phyloP scores from a whole-genome alignment of 2,888 invertebrate species.

The Herminia tarsipennalis region DNA sequence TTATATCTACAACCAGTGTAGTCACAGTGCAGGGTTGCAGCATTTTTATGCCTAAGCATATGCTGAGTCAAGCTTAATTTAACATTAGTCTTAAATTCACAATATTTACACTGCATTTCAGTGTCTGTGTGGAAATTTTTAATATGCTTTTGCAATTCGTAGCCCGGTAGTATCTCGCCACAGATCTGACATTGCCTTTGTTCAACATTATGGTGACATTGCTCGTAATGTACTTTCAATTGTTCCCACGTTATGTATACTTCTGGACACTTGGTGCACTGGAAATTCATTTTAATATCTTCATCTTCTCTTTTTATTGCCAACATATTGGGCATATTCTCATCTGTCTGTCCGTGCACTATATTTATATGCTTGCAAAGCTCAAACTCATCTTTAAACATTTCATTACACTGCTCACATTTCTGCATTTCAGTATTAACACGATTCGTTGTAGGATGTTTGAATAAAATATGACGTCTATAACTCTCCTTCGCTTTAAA shows the following conservation, averaged over 20 bases:
- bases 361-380: constrained; percentile 69
- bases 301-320: constrained; percentile 64
- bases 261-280: constrained; percentile 73
- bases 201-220: constrained; percentile 58
- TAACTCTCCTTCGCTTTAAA: constrained; percentile 78
- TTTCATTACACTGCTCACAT: constrained; percentile 68
- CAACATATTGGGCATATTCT: constrained; percentile 15
- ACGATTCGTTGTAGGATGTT: constrained; percentile 55
- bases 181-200: constrained; percentile 76
- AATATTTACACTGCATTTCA: constrained; percentile 65
- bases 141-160: constrained; percentile 69
- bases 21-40: constrained; percentile 67
- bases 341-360: constrained; percentile 46
- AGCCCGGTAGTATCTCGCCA: constrained; percentile 62
- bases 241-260: constrained; percentile 62
- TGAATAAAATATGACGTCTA: constrained; percentile 67
- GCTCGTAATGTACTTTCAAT: constrained; percentile 66
- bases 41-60: constrained; percentile 72
- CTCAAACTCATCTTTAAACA: constrained; percentile 71
- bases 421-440: constrained; percentile 51
- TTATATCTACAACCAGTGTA: constrained; percentile 69
- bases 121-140: constrained; percentile 57
- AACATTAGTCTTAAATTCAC: constrained; percentile 68
- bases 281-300: constrained; percentile 59
- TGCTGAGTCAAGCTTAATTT: constrained; percentile 74